Evolutionary conservation across 2,797 vertebrate genomes (phyloP).

Genomic region (Myotis pilosus): DNA sequence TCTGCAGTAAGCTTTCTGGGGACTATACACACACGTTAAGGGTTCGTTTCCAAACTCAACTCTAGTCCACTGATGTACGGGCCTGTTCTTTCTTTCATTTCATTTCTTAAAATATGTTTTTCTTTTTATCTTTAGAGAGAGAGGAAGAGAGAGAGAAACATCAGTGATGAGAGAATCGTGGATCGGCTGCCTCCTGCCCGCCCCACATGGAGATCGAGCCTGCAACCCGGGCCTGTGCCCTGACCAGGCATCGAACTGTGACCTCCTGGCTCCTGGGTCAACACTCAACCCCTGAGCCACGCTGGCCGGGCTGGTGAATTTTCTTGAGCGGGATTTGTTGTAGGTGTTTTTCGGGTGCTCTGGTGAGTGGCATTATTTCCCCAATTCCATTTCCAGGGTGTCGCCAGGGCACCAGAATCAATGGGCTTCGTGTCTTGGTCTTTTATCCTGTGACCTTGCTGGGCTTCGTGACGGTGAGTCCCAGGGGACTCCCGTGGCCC

Average conservation of each 20-base stretch:
- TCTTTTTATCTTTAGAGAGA: not conserved
- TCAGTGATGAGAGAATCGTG: no score
- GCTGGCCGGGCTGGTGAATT: no score
- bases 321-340: not conserved
- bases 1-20: not conserved
- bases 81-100: not conserved
- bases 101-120: not conserved
- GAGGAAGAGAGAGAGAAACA: not conserved
- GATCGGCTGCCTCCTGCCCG: not conserved
- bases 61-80: accelerated
- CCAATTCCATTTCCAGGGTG: not conserved
- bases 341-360: not conserved
- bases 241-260: not conserved
- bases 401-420: not conserved
- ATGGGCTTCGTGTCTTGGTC: not conserved
- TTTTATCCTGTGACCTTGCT: not conserved
- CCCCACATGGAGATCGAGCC: not conserved
- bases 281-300: not conserved
- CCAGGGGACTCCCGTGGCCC: not conserved
- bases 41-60: not conserved
- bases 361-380: not conserved
- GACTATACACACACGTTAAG: not conserved
- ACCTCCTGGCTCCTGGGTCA: not conserved
- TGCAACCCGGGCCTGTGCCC: not conserved
- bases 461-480: accelerated